Base-by-base conservation (phyloP, 2,888 invertebrate genomes). In the Allolobophora icterica region DNA sequence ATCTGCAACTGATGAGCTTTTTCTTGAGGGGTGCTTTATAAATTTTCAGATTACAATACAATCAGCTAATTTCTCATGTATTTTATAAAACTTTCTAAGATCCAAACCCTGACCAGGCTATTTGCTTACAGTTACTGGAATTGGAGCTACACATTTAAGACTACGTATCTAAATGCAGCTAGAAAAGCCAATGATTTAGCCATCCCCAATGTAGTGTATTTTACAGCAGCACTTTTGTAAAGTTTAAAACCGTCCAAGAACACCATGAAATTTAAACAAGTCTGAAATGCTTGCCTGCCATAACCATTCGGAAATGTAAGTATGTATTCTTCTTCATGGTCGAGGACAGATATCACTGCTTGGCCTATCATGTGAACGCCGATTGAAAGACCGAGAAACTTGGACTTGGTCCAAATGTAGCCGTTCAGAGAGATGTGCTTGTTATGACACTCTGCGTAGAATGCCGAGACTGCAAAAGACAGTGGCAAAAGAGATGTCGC, bases 361-460 rank as follows among this genome's bases (percentile, higher is more conserved):
- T 97, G 97, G 11, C 99, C 99, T 91, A 99, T 98, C 95, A 99
- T 99, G 94, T 99, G 98, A 30, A 96, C 96, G 92, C 99, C 99
- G 87, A 95, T 96, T 24, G 99, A 99, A 38, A 99, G 96, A 0
- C 99, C 99, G 38, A 99, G 96, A 96, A 99, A 99, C 96, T 99
- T 99, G 94, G 99, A 99, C 96, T 99, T 99, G 15, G 99, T 99
- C 98, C 99, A 99, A 90, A 99, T 98, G 96, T 98, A 98, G 17
- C 99, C 99, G 94, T 98, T 97, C 95, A 99, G 97, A 92, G 97
- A 97, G 91, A 99, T 98, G 94, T 97, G 96, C 95, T 98, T 98
- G 94, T 97, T 97, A 93, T 97, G 97, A 96, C 99, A 98, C 95
- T 99, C 99, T 35, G 99, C 99, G 96, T 99, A 99, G 96, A 99